Evolutionary conservation across 2,113 vertebrate species (phyloP), one percentile per base, ranked within the genome.

Genomic region (Nestor notabilis): DNA sequence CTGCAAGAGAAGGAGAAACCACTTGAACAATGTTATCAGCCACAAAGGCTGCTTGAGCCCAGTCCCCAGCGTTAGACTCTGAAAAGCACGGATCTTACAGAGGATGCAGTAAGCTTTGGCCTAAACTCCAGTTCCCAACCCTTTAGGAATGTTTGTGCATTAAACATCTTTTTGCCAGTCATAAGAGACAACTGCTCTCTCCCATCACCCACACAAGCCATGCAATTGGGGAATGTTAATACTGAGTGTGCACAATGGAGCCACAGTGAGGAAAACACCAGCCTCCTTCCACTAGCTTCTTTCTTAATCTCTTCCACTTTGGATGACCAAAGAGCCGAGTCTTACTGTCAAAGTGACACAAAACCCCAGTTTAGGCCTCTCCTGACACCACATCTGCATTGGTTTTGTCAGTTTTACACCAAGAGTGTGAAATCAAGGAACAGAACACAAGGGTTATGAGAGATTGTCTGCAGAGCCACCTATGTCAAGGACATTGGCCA

Each of bases 1-100:
- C 99, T 99, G 97, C n/a, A 94, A 97, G 88, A 96, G 35, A 97
- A 85, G 71, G 76, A 81, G 74, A 69, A 95, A 76, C 74, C 14
- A 81, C 69, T 91, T 93, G 47, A 96, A 91, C 83, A 95, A 94
- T 61, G 72, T 94, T 96, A 97, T 93, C 89, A 68, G 91, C 77
- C 60, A 21, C 2, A 1, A 81, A 94, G 94, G 74, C 81, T 86
- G 90, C 87, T 83, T 28, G 41, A 96, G 60, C 63, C 28, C 60
- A 14, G 55, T 52, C 61, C 72, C 77, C 89, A 70, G 44, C 2
- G 1, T 17, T 15, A 37, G 49, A 19, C 58, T 56, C 76, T 80
- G 79, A 75, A 90, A 76, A 77, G 69, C 83, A 86, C 53, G 86
- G 76, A 55, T 61, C 23, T 53, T 43, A 18, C 27, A 37, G 58